These are phyloP conservation scores for Cynopterus sphinx DNA, from an alignment of 2,797 vertebrate species.

Conservation along the genomic window DNA sequence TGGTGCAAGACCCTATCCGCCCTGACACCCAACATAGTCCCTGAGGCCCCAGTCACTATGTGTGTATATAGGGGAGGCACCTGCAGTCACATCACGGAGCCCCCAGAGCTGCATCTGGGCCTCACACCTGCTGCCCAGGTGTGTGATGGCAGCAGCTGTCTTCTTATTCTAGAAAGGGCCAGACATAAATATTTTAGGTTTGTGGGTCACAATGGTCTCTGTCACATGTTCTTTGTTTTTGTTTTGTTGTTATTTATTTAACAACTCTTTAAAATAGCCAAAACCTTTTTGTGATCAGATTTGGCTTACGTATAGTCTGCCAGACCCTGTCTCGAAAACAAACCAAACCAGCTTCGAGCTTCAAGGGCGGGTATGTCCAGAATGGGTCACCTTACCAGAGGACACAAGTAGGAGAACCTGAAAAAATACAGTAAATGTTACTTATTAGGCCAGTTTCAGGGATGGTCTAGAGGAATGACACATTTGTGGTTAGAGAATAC, in stretches of 20 bases:
- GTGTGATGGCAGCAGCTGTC: no score
- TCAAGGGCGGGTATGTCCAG: not conserved
- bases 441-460: not conserved
- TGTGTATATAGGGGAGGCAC: fast-evolving
- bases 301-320: not conserved
- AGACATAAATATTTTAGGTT: not conserved
- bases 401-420: not conserved
- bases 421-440: not conserved
- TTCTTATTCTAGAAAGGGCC: not conserved
- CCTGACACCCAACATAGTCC: not conserved
- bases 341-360: not conserved
- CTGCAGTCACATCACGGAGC: not conserved
- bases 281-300: not conserved
- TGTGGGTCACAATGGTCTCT: not conserved
- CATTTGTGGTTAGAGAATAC: not conserved
- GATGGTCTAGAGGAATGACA: not conserved
- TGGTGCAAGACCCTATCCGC: not conserved
- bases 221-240: not conserved
- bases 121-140: not conserved
- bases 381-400: not conserved
- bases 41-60: no score
- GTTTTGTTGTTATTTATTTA: not conserved
- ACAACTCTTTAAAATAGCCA: not conserved
- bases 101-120: not conserved
- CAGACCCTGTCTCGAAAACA: not conserved